Base-by-base conservation (phyloP, 1,140 invertebrate species). In the Pogonomyrmex barbatus region DNA sequence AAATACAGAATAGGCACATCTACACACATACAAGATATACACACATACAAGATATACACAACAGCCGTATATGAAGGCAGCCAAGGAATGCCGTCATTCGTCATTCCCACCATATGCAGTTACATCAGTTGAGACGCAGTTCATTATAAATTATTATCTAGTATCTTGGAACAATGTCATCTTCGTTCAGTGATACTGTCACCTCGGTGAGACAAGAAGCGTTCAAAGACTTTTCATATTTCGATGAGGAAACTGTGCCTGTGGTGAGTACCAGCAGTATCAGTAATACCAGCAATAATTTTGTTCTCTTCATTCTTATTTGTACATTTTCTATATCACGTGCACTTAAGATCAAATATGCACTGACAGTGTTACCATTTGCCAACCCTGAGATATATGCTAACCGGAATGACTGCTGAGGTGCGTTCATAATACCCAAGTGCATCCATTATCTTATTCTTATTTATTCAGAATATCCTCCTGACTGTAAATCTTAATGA, bases 221-320 rank as follows among this genome's bases (percentile, higher is more conserved):
- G n/a, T 75, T 90, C 2, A 89, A 92, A n/a, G 91, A 91, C 65
- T 94, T 94, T 39, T 65, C 88, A 2, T 91, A 91, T 52, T 87
- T 88, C 63, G 94, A 94, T 54, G 85, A 92, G 10, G 89, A 93
- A 4, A 90, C 94, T 6, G 62, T 89, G 6, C 73, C 93, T 2
- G 56, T 92, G 39, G 94, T 94, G 52, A 94, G 94, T 93, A 86
- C 9, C 0, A 82, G 1, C 9, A 3, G 14, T 8, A 58, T 9
- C 36, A 42, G 6, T 36, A n/a, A 36, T 65, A 65, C 14, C n/a
- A 24, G 5, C 17, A 24, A 24, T 24, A 24, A 24, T 65, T 45
- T 14, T 3, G 36, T 1, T 52, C 36, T 17, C 36, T 62, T 2
- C 2, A 17, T 2, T 39, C 33, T 39, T 5, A 17, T 12, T 33